phyloP scores from a whole-genome alignment of 2,113 vertebrate species.

The Triplophysa rosa region DNA sequence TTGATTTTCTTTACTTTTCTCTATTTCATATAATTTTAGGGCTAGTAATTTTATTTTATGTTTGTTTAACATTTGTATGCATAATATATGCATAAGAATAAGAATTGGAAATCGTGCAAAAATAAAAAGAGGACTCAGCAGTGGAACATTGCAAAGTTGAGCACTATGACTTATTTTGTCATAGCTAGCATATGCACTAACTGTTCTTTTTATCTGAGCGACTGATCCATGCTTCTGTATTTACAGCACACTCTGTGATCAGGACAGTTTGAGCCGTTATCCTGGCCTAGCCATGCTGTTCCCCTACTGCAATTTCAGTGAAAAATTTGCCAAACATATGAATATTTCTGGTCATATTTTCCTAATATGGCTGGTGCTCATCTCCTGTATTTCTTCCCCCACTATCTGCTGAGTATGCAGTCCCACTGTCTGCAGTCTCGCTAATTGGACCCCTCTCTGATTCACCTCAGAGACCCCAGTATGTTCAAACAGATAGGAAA shows the following conservation, averaged over 20 bases:
- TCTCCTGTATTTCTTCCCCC: conserved; percentile 59
- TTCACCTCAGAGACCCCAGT: conserved; percentile 74
- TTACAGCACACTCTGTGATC: conserved; percentile 7
- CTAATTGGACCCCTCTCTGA: conserved; percentile 77
- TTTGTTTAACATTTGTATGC: background rate
- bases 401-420: conserved; percentile 73
- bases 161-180: background rate
- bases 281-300: conserved; percentile 3
- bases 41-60: no score
- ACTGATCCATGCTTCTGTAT: background rate
- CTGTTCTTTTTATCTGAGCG: background rate
- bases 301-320: conserved; percentile 36
- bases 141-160: background rate
- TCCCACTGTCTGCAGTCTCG: conserved; percentile 70
- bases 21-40: no score
- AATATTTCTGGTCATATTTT: conserved; percentile 47
- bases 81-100: background rate
- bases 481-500: conserved; percentile 78
- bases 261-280: background rate
- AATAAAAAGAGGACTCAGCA: background rate
- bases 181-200: background rate
- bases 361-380: conserved; percentile 59
- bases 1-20: no score
- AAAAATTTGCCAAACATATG: conserved; percentile 46
- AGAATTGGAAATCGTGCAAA: background rate